These are phyloP conservation scores for Dione juno DNA, from an alignment of 2,888 invertebrate species.

Conservation along the genomic window DNA sequence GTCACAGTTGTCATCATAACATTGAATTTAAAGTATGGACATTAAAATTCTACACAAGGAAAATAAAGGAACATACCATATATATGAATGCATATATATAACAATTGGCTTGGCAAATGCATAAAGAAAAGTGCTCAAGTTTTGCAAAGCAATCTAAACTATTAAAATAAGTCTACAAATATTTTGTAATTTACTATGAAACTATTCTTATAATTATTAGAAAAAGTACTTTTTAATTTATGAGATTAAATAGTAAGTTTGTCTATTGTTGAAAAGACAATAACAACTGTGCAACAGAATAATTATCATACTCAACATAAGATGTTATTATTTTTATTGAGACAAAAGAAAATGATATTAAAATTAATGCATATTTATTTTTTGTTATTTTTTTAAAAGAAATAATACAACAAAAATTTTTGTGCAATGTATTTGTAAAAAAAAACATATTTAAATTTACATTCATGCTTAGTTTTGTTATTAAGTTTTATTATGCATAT, in stretches of 20 bases:
- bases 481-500: not conserved
- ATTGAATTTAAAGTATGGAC: not conserved
- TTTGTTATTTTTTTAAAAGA: no score
- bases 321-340: no score
- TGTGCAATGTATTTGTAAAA: no score
- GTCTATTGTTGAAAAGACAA: not conserved
- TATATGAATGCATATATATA: not conserved
- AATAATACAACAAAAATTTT: no score
- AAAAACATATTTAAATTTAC: no score
- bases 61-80: not conserved
- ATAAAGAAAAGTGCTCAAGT: not conserved
- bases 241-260: no score
- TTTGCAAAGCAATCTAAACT: not conserved
- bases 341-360: not conserved
- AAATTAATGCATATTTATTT: not conserved
- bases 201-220: no score
- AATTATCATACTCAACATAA: no score
- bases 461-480: no score
- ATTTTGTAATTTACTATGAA: no score
- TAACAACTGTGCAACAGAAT: not conserved
- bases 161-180: no score
- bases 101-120: not conserved
- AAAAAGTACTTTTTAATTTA: no score
- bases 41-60: not conserved
- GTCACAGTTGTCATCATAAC: not conserved